A percentile compares a stretch with the other conserved stretches of the same genome.
Evolutionary conservation across 2,888 invertebrate genomes (phyloP).

Genomic region (Aproaerema taeniolella): DNA sequence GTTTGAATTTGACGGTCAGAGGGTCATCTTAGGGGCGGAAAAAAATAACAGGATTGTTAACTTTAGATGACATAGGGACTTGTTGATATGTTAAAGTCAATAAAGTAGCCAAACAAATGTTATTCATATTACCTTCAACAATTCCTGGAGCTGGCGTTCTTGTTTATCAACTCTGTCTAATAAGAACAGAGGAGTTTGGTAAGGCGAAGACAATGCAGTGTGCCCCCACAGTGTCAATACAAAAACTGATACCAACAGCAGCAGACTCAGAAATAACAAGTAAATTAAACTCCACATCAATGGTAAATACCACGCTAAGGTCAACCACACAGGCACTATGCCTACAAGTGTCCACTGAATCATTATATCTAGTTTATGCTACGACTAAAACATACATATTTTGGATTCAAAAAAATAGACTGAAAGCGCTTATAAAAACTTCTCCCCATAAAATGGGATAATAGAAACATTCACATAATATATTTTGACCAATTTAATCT

Average conservation of each 20-base stretch:
- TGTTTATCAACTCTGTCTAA: constrained; percentile 79
- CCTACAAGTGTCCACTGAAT: constrained; percentile 44
- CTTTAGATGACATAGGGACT: no score
- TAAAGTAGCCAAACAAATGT: no score
- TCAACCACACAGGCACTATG: constrained; percentile 40
- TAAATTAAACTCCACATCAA: constrained; percentile 46
- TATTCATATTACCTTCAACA: constrained; percentile 70
- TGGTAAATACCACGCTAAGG: constrained; percentile 52
- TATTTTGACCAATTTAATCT: no score
- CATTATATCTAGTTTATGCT: constrained; percentile 43
- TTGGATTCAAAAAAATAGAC: no score
- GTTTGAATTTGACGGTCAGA: no score
- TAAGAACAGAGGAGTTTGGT: constrained; percentile 78
- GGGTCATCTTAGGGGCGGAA: no score
- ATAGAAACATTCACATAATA: no score
- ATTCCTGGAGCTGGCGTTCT: constrained; percentile 77
- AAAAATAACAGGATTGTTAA: no score
- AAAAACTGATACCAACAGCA: constrained; percentile 44
- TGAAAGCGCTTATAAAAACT: no score
- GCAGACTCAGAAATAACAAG: constrained; percentile 40
- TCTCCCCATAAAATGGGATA: no score
- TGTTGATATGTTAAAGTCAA: no score
- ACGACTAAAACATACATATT: no score
- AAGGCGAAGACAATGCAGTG: constrained; percentile 79
- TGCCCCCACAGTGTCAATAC: constrained; percentile 78